A percentile compares a stretch with the other conserved stretches of the same genome.
These are phyloP conservation scores for Mormyrus lacerda DNA, from an alignment of 2,113 vertebrate genomes.

Conservation along the genomic window DNA sequence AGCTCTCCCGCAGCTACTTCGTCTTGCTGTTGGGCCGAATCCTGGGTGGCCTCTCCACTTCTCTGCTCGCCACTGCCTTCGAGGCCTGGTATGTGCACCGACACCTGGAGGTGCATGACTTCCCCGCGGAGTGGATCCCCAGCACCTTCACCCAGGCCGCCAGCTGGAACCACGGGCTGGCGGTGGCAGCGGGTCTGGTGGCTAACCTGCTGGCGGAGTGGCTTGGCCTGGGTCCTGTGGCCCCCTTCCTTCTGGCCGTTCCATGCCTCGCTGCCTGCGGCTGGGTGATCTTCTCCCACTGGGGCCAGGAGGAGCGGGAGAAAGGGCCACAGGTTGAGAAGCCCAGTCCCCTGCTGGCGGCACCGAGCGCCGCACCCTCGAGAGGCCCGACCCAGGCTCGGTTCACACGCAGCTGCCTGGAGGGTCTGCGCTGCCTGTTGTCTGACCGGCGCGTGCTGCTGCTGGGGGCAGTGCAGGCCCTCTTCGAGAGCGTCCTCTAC, in stretches of 20 bases:
- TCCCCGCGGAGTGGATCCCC: constrained; percentile 82
- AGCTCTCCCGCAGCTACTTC: constrained; percentile 84
- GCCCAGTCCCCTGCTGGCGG: constrained; percentile 34
- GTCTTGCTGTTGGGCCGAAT: constrained; percentile 73
- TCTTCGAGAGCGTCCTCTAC: constrained; percentile 88
- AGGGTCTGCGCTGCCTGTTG: constrained; percentile 75
- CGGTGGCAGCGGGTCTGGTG: constrained; percentile 73
- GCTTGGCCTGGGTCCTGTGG: constrained; percentile 78
- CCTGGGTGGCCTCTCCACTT: constrained; percentile 79
- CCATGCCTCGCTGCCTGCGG: constrained; percentile 69
- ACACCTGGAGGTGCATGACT: constrained; percentile 75
- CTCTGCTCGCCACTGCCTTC: constrained; percentile 76
- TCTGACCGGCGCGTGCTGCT: constrained; percentile 77
- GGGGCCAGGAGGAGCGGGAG: constrained; percentile 73
- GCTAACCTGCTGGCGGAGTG: constrained; percentile 77
- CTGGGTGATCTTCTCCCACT: constrained; percentile 67
- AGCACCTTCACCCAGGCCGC: constrained; percentile 73
- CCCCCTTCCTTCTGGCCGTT: constrained; percentile 79
- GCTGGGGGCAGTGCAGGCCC: constrained; percentile 78
- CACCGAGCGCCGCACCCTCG: constrained; percentile 3
- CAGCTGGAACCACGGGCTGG: constrained; percentile 79
- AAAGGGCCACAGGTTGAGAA: constrained; percentile 43
- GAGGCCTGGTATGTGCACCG: constrained; percentile 84
- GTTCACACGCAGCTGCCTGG: constrained; percentile 67
- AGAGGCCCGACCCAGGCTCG: constrained; percentile 42